Conservation (phyloP, 2,113 vertebrate genomes). For the Girardinichthys multiradiatus region DNA sequence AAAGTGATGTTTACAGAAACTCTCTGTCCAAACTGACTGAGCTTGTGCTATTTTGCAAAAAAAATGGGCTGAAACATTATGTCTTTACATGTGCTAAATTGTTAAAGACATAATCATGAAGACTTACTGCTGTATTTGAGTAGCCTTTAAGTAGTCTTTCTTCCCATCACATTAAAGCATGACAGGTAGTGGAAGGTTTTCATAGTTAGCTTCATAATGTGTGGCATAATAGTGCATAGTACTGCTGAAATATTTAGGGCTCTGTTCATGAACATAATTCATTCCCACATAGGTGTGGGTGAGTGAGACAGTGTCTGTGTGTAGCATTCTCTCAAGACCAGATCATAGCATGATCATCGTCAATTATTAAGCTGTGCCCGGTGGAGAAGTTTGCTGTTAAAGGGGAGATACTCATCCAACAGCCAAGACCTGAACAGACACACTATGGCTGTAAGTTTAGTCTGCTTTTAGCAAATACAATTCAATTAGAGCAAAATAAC, state of each 20-base stretch:
- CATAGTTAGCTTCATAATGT: neutral
- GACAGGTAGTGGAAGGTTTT: neutral
- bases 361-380: conserved; percentile 47
- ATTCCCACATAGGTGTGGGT: conserved; percentile 4
- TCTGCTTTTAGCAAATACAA: neutral
- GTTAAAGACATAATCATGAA: too few species aligned
- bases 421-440: neutral
- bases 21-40: neutral
- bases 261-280: conserved; percentile 4
- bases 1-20: neutral
- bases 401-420: conserved; percentile 2
- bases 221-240: neutral
- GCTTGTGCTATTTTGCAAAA: too few species aligned
- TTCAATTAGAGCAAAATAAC: neutral
- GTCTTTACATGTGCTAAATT: neutral
- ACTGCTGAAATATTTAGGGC: neutral
- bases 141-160: neutral
- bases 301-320: conserved; percentile 1
- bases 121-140: too few species aligned
- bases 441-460: neutral
- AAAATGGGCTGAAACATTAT: neutral
- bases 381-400: conserved; percentile 13
- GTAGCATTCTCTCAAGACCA: conserved; percentile 6
- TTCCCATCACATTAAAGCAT: neutral
- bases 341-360: conserved; percentile 29